Conservation (phyloP, 2,888 invertebrate species). For the Aporophyla lueneburgensis region DNA sequence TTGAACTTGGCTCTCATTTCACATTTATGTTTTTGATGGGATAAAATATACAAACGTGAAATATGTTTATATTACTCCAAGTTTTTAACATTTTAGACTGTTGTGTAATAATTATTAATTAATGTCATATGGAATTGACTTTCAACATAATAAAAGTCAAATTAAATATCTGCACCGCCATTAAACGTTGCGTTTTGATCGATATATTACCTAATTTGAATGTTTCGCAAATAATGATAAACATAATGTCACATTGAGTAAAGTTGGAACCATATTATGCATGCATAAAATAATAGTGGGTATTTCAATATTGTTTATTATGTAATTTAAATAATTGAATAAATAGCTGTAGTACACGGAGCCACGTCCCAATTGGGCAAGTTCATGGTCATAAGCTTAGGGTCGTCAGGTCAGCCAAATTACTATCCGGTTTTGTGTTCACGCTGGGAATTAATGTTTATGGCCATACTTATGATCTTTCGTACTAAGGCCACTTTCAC, state of each 20-base stretch:
- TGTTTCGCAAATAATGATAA: constrained; percentile 38
- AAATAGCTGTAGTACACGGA: not conserved
- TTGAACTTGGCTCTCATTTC: too few relatives aligned
- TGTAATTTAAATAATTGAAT: constrained; percentile 39
- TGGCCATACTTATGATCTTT: too few relatives aligned
- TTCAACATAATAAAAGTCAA: constrained; percentile 30
- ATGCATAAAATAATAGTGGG: constrained; percentile 8
- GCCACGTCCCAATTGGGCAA: not conserved
- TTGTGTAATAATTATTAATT: constrained; percentile 37
- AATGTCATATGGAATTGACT: constrained; percentile 29
- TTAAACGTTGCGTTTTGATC: constrained; percentile 45
- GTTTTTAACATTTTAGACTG: not conserved
- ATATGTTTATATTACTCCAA: constrained; percentile 1
- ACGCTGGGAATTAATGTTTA: too few relatives aligned
- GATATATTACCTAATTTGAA: constrained; percentile 36
- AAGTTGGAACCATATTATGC: constrained; percentile 25
- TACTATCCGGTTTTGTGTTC: constrained; percentile 9
- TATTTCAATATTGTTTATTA: constrained; percentile 22
- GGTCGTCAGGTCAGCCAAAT: constrained; percentile 1
- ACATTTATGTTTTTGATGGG: too few relatives aligned
- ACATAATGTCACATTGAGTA: constrained; percentile 21
- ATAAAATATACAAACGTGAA: not conserved
- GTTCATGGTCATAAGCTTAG: constrained; percentile 31
- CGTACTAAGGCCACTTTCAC: too few relatives aligned
- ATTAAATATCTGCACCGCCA: constrained; percentile 19